These are phyloP conservation scores for Nomada ferruginata DNA, from an alignment of 2,888 invertebrate species.

Conservation along the genomic window DNA sequence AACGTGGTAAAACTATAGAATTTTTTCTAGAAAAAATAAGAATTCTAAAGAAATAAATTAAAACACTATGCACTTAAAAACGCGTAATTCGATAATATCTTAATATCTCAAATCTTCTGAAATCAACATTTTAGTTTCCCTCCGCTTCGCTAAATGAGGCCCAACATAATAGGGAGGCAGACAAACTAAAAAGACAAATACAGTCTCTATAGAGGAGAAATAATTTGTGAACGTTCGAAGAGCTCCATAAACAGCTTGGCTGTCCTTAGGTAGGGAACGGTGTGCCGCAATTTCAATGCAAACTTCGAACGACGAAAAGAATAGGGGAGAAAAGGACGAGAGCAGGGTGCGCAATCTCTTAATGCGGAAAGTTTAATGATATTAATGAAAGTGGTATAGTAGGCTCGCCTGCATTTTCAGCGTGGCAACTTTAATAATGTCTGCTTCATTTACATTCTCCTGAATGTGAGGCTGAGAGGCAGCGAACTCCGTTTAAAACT, in stretches of 20 bases:
- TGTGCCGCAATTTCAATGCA: conserved; percentile 60
- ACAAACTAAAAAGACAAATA: neutral
- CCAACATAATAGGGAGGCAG: neutral
- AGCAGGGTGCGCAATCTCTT: conserved; percentile 41
- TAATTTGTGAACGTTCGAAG: conserved; percentile 37
- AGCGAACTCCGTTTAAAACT: conserved; percentile 46
- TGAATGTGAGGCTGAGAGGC: conserved; percentile 50
- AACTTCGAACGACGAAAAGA: conserved; percentile 56
- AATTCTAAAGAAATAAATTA: too few species aligned
- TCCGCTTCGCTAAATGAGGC: neutral
- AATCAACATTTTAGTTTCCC: neutral
- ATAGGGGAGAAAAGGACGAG: conserved; percentile 27
- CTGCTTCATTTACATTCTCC: conserved; percentile 73
- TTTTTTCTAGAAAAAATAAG: too few species aligned
- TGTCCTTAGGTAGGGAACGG: conserved; percentile 16
- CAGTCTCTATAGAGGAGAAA: neutral
- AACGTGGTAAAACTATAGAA: too few species aligned
- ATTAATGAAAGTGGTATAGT: conserved; percentile 71
- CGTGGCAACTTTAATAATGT: conserved; percentile 68
- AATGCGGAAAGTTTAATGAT: conserved; percentile 73
- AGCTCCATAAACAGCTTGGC: conserved; percentile 13
- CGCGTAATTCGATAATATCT: too few species aligned
- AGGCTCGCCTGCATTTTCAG: conserved; percentile 65
- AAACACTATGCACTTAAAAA: too few species aligned
- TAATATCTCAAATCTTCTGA: neutral